A percentile compares a stretch with the other conserved stretches of the same genome.
These are phyloP conservation scores for Ascidia mentula DNA, from an alignment of 23 tunicate genomes.

Conservation along the genomic window DNA sequence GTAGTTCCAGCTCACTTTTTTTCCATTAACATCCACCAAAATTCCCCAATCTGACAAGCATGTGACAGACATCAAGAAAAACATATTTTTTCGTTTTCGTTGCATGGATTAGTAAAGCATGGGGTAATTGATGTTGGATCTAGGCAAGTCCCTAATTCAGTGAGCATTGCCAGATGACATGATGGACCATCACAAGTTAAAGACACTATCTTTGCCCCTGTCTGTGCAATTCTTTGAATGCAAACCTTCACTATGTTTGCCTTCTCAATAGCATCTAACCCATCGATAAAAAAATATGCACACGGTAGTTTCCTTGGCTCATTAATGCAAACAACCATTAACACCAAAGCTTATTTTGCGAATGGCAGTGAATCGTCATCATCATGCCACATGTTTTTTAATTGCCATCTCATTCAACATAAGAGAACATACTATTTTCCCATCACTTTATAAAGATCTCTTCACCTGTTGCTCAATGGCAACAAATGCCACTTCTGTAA, in stretches of 20 bases:
- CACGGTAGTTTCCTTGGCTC: conserved; percentile 1
- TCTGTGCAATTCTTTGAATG: not conserved
- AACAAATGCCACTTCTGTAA: not conserved
- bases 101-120: not conserved
- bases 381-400: conserved; percentile 5
- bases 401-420: not conserved
- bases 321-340: conserved; percentile 1
- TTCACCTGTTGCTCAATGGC: not conserved
- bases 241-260: not conserved
- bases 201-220: not conserved
- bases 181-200: conserved; percentile 14
- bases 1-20: conserved; percentile 16
- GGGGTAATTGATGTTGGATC: not conserved
- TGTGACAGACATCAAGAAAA: conserved; percentile 18
- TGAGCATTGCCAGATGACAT: not conserved
- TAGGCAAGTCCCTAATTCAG: not conserved
- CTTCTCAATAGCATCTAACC: not conserved
- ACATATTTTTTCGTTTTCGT: not conserved
- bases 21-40: not conserved
- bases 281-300: conserved; percentile 22
- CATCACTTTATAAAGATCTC: not conserved
- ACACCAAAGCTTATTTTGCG: conserved; percentile 15
- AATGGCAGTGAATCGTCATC: not conserved
- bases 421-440: not conserved
- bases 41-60: conserved; percentile 19